Conservation (phyloP, 2,888 invertebrate genomes). For the Camponotus fellah region DNA sequence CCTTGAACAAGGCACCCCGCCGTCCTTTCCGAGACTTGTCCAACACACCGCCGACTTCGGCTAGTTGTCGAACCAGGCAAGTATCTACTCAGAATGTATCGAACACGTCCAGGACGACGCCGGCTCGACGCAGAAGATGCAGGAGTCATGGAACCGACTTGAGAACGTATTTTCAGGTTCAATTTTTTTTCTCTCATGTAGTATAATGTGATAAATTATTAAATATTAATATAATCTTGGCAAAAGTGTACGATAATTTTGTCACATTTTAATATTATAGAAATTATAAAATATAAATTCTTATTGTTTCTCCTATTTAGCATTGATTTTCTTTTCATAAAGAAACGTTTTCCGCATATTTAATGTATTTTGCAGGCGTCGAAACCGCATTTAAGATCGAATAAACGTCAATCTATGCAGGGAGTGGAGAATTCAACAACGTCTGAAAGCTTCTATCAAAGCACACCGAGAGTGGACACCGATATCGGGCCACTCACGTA, state of each 20-base stretch:
- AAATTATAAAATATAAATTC: not conserved
- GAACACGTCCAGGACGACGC: conserved; percentile 64
- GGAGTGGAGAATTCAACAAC: conserved; percentile 75
- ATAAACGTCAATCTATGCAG: conserved; percentile 82
- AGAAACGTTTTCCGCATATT: not conserved
- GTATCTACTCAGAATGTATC: conserved; percentile 59
- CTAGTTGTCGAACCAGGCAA: conserved; percentile 64
- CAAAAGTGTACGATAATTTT: not conserved
- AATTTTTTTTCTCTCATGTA: not conserved
- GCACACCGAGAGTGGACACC: conserved; percentile 83
- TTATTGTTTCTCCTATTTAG: not conserved
- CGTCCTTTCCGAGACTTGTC: conserved; percentile 84
- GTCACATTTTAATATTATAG: not conserved
- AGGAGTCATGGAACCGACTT: conserved; percentile 83
- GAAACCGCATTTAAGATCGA: conserved; percentile 80
- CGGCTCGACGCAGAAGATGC: conserved; percentile 81
- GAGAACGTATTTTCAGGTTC: conserved; percentile 82
- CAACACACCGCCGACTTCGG: conserved; percentile 83
- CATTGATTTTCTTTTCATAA: not conserved
- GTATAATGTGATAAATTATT: not conserved
- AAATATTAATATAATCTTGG: not conserved
- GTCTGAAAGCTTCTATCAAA: conserved; percentile 83
- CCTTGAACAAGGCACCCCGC: conserved; percentile 76
- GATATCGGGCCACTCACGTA: conserved; percentile 84
- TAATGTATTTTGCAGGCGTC: conserved; percentile 76